Evolutionary conservation across 53 echinoderm and acorn worm species (phyloP), one percentile per base, ranked within the genome.

Genomic region (Arbacia lixula): DNA sequence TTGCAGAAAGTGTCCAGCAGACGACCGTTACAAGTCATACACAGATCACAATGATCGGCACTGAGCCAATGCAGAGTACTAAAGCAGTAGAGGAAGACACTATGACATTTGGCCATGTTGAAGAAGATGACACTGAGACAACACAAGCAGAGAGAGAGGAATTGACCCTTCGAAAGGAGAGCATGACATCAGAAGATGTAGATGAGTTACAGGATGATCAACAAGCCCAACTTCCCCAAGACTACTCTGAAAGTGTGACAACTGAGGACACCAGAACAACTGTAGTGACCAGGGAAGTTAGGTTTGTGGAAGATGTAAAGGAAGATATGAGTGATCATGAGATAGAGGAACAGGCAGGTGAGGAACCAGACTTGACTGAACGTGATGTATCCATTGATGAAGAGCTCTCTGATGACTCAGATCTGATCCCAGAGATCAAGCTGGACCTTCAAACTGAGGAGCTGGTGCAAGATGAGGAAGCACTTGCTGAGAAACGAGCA

Each of bases 341-440:
- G 28, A 66, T 31, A 28, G 88, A 61, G 16, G 25, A 52, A 49
- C 30, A 53, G 21, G 41, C 60, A 14, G 54, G 46, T 8, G 85
- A 84, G 40, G 68, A 85, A 34, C 86, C 68, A 49, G 84, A 84
- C 27, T 31, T 86, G 37, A 82, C 76, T 12, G 74, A 68, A 36
- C 50, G 24, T 41, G 89, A 92, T 10, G 34, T 71, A 53, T 33
- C 66, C 49, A 62, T 74, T 51, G 93, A 86, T 50, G 85, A 92
- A 75, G 76, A 76, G 6, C 86, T 58, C 49, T 71, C 84, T 34
- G 82, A 89, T 53, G 89, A 92, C 56, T 53, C 72, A 38, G 88
- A 75, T 73, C 64, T 72, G 52, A 63, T 84, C 85, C 81, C 80
- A 60, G 91, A 91, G 56, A 85, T 91, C 39, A 58, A 73, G 29